Percentiles rank a stretch among this genome's conserved stretches.
These are phyloP conservation scores for Coelopa pilipes DNA, from an alignment of 2,888 invertebrate species.

Conservation along the genomic window DNA sequence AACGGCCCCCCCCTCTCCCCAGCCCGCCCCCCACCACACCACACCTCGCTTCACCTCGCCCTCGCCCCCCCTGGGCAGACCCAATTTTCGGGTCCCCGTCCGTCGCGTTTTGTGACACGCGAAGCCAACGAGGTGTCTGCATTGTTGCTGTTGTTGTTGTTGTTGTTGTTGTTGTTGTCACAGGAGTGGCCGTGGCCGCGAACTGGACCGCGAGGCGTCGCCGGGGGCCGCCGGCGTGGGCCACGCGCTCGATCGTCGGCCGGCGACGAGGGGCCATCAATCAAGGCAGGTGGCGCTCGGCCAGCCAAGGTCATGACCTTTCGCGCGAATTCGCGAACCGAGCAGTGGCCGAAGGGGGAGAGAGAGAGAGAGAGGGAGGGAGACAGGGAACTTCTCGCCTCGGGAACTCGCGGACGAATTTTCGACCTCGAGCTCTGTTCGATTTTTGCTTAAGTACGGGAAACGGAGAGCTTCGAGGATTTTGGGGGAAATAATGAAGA, in stretches of 20 bases:
- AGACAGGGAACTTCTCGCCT: too few relatives aligned
- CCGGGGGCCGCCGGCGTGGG: background rate
- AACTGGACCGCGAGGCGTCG: too few relatives aligned
- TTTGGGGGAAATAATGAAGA: too few relatives aligned
- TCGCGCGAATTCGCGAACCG: background rate
- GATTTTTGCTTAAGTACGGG: too few relatives aligned
- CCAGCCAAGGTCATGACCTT: slow-evolving; percentile 42
- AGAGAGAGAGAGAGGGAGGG: too few relatives aligned
- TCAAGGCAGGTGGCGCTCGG: background rate
- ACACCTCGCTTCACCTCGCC: background rate
- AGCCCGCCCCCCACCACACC: too few relatives aligned
- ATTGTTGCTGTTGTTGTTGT: background rate
- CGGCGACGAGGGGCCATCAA: background rate
- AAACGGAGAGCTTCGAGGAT: too few relatives aligned
- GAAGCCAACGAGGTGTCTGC: background rate
- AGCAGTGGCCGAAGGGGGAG: too few relatives aligned
- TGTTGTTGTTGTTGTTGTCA: background rate
- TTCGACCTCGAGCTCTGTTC: too few relatives aligned
- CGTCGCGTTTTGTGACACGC: too few relatives aligned
- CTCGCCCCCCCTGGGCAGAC: background rate
- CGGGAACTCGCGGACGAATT: too few relatives aligned
- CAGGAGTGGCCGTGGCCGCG: slow-evolving; percentile 24
- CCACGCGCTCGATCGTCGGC: background rate
- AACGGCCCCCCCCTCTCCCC: background rate
- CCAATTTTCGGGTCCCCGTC: background rate